Evolutionary conservation across 2,888 invertebrate genomes (phyloP).

Genomic region (Chrysodeixis includens): DNA sequence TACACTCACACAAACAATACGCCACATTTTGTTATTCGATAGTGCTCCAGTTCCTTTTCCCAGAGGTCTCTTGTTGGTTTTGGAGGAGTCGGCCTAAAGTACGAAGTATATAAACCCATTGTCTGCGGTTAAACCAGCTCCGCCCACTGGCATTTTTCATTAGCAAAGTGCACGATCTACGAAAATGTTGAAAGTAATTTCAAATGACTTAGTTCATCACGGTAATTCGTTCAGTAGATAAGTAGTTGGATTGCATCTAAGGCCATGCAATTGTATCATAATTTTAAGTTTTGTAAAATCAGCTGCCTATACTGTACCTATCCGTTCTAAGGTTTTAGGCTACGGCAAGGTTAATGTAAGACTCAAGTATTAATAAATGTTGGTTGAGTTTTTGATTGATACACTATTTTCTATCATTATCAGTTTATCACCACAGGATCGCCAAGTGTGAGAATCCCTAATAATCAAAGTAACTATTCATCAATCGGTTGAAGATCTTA

Average conservation of each 20-base stretch:
- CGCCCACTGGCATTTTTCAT: constrained; percentile 77
- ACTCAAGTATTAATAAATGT: neutral
- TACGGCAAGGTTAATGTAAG: neutral
- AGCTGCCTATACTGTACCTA: neutral
- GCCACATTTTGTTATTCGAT: constrained; percentile 71
- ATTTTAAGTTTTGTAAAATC: neutral
- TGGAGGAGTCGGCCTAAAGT: constrained; percentile 62
- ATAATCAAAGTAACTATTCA: too few species aligned
- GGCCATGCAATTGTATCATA: neutral
- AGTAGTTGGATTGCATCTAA: constrained; percentile 6
- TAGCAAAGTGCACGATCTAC: constrained; percentile 77
- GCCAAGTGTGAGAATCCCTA: too few species aligned
- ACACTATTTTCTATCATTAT: too few species aligned
- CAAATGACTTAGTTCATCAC: constrained; percentile 46
- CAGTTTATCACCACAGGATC: too few species aligned
- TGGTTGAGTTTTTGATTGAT: neutral
- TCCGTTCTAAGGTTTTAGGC: too few species aligned
- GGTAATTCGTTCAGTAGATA: constrained; percentile 36
- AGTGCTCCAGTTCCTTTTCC: constrained; percentile 51
- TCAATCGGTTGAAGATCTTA: too few species aligned
- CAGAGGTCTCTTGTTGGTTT: constrained; percentile 61
- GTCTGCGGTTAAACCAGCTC: constrained; percentile 71
- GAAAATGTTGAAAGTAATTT: constrained; percentile 73
- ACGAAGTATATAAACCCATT: constrained; percentile 75
- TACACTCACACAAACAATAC: constrained; percentile 76